phyloP scores from a whole-genome alignment of 2,797 vertebrate species.

The Rallus crepitans region DNA sequence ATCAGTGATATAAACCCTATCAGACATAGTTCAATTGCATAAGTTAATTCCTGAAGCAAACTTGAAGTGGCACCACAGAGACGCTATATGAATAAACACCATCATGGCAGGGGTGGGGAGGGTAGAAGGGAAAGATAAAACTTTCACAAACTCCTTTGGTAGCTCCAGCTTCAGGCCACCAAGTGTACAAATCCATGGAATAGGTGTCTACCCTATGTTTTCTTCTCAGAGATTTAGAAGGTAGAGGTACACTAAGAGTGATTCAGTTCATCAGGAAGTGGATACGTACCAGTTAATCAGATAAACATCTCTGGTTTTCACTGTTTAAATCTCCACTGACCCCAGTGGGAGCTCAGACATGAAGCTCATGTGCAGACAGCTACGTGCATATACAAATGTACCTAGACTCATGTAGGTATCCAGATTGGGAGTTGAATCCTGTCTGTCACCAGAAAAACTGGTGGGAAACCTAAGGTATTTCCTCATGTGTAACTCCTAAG shows the following conservation, averaged over 20 bases:
- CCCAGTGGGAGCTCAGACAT: not conserved
- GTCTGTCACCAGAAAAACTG: not conserved
- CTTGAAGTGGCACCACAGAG: not conserved
- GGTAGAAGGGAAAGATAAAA: not conserved
- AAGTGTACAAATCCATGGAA: not conserved
- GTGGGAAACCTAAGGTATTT: not conserved
- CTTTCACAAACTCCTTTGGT: not conserved
- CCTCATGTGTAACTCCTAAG: not conserved
- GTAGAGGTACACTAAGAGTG: not conserved
- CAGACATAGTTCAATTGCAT: not conserved
- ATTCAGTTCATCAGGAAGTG: not conserved
- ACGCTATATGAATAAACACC: not conserved
- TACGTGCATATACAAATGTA: not conserved
- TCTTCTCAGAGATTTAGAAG: not conserved
- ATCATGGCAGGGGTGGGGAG: not conserved
- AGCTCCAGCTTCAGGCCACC: not conserved
- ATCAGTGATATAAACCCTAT: not conserved
- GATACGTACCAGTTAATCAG: fast-evolving
- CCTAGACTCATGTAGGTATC: not conserved
- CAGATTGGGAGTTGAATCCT: not conserved
- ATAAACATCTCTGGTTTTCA: not conserved
- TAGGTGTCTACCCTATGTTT: not conserved
- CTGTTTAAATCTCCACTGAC: not conserved
- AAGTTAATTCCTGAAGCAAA: not conserved
- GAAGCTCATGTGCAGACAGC: not conserved